Conservation (phyloP, 2,888 invertebrate genomes). For the Boloria selene region DNA sequence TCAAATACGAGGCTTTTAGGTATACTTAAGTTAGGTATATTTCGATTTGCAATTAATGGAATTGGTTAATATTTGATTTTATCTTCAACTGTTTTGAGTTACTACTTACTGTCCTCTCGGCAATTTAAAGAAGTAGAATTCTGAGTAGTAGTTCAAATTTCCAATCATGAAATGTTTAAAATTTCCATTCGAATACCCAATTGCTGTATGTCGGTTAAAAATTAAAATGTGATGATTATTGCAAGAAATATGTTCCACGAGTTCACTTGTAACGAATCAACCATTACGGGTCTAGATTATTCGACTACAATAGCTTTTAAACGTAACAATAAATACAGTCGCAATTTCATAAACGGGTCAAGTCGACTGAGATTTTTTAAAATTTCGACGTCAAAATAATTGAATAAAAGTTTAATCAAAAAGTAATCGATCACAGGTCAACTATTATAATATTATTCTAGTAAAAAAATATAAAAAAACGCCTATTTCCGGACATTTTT, state of each 20-base stretch:
- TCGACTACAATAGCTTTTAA: slow-evolving; percentile 16
- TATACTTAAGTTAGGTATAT: not conserved
- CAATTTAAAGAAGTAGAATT: no score
- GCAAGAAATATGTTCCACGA: slow-evolving; percentile 2
- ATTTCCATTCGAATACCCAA: not conserved
- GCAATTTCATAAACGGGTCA: slow-evolving; percentile 19
- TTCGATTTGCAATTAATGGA: not conserved
- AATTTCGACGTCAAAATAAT: slow-evolving; percentile 9
- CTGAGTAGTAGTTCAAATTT: no score
- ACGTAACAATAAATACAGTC: slow-evolving; percentile 17
- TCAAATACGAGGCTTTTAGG: slow-evolving; percentile 13
- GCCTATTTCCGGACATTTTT: slow-evolving; percentile 21
- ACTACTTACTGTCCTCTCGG: no score
- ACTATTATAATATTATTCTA: not conserved
- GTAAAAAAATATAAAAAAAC: slow-evolving; percentile 13
- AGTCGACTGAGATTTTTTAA: slow-evolving; percentile 4
- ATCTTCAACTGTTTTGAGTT: no score
- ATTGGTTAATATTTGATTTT: not conserved
- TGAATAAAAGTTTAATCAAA: not conserved
- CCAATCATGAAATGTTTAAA: no score
- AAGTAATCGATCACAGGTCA: slow-evolving; percentile 7
- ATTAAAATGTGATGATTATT: slow-evolving; percentile 11
- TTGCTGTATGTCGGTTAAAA: not conserved
- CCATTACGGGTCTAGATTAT: slow-evolving; percentile 11
- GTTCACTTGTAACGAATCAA: slow-evolving; percentile 18